Percentiles rank a stretch among this genome's conserved stretches.
Evolutionary conservation across 2,113 vertebrate genomes (phyloP).

Genomic region (pig (Sus scrofa)): DNA sequence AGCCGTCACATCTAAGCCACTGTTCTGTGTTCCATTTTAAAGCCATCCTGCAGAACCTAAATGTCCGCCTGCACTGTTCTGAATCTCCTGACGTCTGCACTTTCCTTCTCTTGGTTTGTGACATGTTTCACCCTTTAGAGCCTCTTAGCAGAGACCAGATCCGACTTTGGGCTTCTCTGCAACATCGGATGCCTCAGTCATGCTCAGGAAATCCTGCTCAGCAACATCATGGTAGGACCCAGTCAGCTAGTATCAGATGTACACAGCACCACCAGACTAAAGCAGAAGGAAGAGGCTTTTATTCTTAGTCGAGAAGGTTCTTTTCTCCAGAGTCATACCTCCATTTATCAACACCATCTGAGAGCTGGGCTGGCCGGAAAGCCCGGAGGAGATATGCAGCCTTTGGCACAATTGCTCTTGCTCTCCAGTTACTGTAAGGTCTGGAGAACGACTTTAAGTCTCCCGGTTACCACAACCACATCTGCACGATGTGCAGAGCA

Average conservation of each 20-base stretch:
- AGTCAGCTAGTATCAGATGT: not conserved
- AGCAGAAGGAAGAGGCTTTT: not conserved
- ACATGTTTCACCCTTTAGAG: not conserved
- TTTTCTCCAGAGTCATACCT: not conserved
- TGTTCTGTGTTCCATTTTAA: not conserved
- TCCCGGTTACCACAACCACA: constrained; percentile 13
- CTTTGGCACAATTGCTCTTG: not conserved
- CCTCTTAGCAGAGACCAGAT: not conserved
- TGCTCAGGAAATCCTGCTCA: not conserved
- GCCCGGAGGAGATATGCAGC: not conserved
- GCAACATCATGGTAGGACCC: not conserved
- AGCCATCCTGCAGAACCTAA: not conserved
- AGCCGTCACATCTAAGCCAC: not conserved
- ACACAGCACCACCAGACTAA: not conserved
- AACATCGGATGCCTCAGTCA: not conserved
- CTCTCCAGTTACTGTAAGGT: not conserved
- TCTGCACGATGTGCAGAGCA: not conserved
- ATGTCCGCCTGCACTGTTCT: not conserved
- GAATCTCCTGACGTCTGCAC: not conserved
- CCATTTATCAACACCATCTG: not conserved
- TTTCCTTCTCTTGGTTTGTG: not conserved
- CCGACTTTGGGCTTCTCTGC: not conserved
- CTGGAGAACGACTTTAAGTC: constrained; percentile 72
- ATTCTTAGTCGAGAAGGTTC: not conserved
- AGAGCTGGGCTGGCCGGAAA: not conserved